These are phyloP conservation scores for Macrosiphum euphorbiae DNA, from an alignment of 2,888 invertebrate genomes.

Conservation along the genomic window DNA sequence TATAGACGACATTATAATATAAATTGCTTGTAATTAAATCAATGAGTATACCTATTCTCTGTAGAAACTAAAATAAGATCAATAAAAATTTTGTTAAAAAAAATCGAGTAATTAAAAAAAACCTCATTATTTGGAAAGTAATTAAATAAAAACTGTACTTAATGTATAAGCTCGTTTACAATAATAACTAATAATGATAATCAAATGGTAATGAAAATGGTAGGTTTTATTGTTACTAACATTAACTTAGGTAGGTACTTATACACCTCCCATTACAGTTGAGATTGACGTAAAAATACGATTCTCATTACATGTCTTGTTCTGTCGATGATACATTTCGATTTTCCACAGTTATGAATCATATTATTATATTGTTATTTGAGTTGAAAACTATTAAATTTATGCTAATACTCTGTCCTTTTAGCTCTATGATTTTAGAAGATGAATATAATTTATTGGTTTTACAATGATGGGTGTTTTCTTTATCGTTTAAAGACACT, in stretches of 20 bases:
- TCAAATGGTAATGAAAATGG: slow-evolving; percentile 33
- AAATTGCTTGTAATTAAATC: background rate
- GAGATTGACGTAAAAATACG: slow-evolving; percentile 19
- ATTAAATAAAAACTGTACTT: background rate
- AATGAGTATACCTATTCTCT: background rate
- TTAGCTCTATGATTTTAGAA: background rate
- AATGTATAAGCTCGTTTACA: background rate
- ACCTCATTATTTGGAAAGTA: background rate
- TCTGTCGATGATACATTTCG: slow-evolving; percentile 20
- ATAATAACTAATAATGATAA: slow-evolving; percentile 25
- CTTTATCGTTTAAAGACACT: background rate
- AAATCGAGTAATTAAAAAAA: background rate
- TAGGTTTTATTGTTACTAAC: slow-evolving; percentile 29
- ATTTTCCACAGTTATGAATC: slow-evolving; percentile 25
- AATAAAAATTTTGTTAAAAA: background rate
- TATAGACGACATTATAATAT: background rate
- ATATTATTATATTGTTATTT: background rate
- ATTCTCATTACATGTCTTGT: slow-evolving; percentile 25
- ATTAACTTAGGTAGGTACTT: background rate
- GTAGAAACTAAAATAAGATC: background rate
- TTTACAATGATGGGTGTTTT: background rate
- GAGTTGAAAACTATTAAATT: background rate
- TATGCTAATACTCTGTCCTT: background rate
- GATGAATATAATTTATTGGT: background rate
- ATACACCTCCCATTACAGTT: background rate